phyloP scores from a whole-genome alignment of 2,888 invertebrate species.

The Chamaedrilus cognettii region DNA sequence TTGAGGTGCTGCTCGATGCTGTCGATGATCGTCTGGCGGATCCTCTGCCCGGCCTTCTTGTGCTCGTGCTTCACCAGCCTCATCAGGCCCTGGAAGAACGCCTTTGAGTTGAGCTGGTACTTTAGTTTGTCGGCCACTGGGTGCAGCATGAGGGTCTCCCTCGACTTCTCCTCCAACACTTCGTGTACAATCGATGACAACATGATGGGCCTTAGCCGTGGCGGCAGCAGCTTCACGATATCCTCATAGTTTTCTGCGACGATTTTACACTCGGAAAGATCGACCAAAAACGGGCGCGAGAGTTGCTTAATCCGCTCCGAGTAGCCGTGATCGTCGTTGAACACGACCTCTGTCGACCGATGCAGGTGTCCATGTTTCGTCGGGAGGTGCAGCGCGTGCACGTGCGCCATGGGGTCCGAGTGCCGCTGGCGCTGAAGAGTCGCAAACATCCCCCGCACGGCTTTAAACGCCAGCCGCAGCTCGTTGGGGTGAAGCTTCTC shows the following conservation, averaged over 20 bases:
- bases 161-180: slow-evolving; percentile 34
- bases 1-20: slow-evolving; percentile 34
- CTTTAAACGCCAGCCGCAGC: slow-evolving; percentile 38
- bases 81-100: slow-evolving; percentile 37
- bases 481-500: slow-evolving; percentile 41
- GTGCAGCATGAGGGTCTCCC: slow-evolving; percentile 26
- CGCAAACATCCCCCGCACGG: slow-evolving; percentile 38
- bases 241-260: slow-evolving; percentile 35
- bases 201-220: slow-evolving; percentile 33
- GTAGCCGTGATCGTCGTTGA: slow-evolving; percentile 39
- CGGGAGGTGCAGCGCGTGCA: slow-evolving; percentile 30
- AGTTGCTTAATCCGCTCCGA: slow-evolving; percentile 30
- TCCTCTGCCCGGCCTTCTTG: slow-evolving; percentile 24
- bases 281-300: slow-evolving; percentile 38
- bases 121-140: slow-evolving; percentile 37
- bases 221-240: slow-evolving; percentile 35
- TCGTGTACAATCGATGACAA: slow-evolving; percentile 38
- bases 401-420: slow-evolving; percentile 18
- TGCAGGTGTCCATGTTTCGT: slow-evolving; percentile 28
- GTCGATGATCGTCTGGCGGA: slow-evolving; percentile 33
- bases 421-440: slow-evolving; percentile 32
- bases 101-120: slow-evolving; percentile 37
- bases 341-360: slow-evolving; percentile 35
- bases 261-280: slow-evolving; percentile 39
- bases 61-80: slow-evolving; percentile 40